These are phyloP conservation scores for Scrobipalpa costella DNA, from an alignment of 2,888 invertebrate genomes.

Conservation along the genomic window DNA sequence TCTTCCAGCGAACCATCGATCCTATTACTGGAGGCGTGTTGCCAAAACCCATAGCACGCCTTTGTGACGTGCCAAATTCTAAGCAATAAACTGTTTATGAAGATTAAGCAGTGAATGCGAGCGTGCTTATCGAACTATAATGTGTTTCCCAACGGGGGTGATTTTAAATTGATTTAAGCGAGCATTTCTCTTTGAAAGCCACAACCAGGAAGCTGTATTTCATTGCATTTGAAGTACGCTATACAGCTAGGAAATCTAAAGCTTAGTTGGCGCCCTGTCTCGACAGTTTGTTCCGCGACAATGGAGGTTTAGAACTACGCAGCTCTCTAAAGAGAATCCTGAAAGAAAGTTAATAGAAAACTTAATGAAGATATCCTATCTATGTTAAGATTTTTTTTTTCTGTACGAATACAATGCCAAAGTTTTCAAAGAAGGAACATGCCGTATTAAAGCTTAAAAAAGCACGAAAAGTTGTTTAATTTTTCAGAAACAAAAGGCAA, in stretches of 20 bases:
- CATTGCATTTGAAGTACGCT: background rate
- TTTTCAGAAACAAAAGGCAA: no score
- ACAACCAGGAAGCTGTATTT: background rate
- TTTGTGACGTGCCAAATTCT: slow-evolving; percentile 21
- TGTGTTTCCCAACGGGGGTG: background rate
- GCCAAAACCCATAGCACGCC: slow-evolving; percentile 25
- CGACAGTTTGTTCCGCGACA: background rate
- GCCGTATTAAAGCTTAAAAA: no score
- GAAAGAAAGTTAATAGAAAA: slow-evolving; percentile 22
- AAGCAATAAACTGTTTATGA: slow-evolving; percentile 23
- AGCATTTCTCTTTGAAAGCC: background rate
- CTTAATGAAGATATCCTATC: background rate
- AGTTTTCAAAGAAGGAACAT: no score
- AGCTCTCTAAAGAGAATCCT: background rate
- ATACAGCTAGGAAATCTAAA: background rate
- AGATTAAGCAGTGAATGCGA: slow-evolving; percentile 9
- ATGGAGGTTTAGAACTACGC: slow-evolving; percentile 4
- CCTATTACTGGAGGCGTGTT: slow-evolving; percentile 21
- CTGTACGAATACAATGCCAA: background rate
- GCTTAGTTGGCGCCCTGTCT: background rate
- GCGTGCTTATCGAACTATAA: background rate
- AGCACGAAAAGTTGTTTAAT: no score
- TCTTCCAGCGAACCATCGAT: slow-evolving; percentile 33
- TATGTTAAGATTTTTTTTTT: background rate
- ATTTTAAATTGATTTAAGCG: background rate